phyloP scores from a whole-genome alignment of 2,797 vertebrate genomes.

The Pogonophryne albipinna region DNA sequence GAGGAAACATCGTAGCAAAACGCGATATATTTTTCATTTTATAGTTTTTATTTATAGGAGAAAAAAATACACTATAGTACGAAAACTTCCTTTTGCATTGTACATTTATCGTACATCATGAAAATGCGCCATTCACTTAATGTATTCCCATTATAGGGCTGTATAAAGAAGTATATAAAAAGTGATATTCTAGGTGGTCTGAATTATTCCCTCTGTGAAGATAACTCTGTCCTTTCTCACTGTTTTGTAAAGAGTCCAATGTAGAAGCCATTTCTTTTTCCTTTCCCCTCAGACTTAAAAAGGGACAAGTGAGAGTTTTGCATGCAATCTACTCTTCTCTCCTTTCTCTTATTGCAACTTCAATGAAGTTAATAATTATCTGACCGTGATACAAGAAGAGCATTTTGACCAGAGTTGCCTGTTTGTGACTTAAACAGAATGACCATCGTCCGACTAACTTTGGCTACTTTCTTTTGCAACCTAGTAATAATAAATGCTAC shows the following conservation, averaged over 20 bases:
- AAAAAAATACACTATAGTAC: conserved; percentile 9
- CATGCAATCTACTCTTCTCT: conserved; percentile 57
- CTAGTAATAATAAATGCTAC: conserved; percentile 60
- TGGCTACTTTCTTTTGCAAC: conserved; percentile 50
- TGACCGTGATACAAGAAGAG: conserved; percentile 36
- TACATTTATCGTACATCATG: conserved; percentile 50
- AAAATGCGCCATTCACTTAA: conserved; percentile 22
- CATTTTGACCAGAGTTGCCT: conserved; percentile 77
- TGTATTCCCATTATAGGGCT: conserved; percentile 47
- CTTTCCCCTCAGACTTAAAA: conserved; percentile 21
- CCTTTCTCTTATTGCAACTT: conserved; percentile 72
- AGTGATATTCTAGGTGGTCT: conserved; percentile 44
- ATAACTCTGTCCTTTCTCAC: conserved; percentile 30
- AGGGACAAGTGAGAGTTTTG: conserved; percentile 53
- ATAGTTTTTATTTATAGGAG: conserved; percentile 44
- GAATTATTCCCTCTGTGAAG: conserved; percentile 56
- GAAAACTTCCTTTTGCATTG: conserved; percentile 47
- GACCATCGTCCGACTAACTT: conserved; percentile 42
- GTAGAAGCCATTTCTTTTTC: conserved; percentile 17
- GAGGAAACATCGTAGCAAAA: conserved; percentile 57
- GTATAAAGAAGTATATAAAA: conserved; percentile 29
- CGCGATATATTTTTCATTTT: conserved; percentile 51
- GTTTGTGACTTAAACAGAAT: conserved; percentile 53
- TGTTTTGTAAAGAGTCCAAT: conserved; percentile 60
- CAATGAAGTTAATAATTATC: conserved; percentile 79